Evolutionary conservation across 2,888 invertebrate species (phyloP).

Genomic region (Drosophila mercatorum): DNA sequence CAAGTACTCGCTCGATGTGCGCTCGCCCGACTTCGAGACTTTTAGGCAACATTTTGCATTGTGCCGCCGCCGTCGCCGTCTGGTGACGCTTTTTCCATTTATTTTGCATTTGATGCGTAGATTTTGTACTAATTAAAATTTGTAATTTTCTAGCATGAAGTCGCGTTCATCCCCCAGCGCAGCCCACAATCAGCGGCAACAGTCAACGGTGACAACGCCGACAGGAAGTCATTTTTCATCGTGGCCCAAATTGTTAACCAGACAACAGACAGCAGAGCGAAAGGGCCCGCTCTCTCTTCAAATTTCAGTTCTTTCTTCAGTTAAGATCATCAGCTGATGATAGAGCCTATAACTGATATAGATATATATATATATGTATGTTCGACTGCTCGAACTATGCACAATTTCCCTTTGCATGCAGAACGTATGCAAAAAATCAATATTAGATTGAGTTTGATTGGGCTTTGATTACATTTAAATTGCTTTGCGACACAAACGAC

Average conservation of each 20-base stretch:
- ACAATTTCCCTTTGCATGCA: background rate
- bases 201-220: slow-evolving; percentile 5
- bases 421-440: slow-evolving; percentile 18
- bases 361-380: too few relatives aligned
- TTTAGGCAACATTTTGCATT: slow-evolving; percentile 40
- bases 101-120: slow-evolving; percentile 45
- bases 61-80: slow-evolving; percentile 47
- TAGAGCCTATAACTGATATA: too few relatives aligned
- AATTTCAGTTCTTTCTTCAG: too few relatives aligned
- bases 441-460: slow-evolving; percentile 12
- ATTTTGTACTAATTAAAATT: slow-evolving; percentile 56
- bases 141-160: slow-evolving; percentile 40
- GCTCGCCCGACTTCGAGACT: slow-evolving; percentile 13
- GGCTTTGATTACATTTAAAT: slow-evolving; percentile 12
- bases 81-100: slow-evolving; percentile 38
- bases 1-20: slow-evolving; percentile 19
- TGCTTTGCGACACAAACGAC: background rate
- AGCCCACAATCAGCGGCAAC: slow-evolving; percentile 3
- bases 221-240: slow-evolving; percentile 48
- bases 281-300: too few relatives aligned
- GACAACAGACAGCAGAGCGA: background rate
- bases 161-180: background rate
- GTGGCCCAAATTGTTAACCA: slow-evolving; percentile 11
- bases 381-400: too few relatives aligned
- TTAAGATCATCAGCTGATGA: too few relatives aligned